These are phyloP conservation scores for Cybosia mesomella DNA, from an alignment of 2,888 invertebrate species.

Conservation along the genomic window DNA sequence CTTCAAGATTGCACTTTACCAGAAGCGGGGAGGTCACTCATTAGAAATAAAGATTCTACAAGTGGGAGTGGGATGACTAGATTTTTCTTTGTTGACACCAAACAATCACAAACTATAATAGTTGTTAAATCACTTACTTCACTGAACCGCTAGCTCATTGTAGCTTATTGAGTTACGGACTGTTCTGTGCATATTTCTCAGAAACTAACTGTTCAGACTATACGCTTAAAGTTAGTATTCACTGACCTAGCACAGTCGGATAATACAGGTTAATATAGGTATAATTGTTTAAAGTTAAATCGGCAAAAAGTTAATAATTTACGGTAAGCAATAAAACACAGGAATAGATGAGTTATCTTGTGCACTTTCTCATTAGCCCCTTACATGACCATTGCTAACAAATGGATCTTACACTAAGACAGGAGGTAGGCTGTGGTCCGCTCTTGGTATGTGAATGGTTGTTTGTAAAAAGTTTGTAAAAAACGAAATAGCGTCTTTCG, in stretches of 20 bases:
- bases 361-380: neutral
- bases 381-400: neutral
- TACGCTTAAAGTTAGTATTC: slow-evolving; percentile 21
- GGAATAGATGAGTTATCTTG: too few relatives aligned
- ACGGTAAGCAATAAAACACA: too few relatives aligned
- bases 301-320: neutral
- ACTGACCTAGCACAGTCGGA: slow-evolving; percentile 6
- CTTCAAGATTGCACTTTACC: neutral
- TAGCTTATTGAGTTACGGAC: slow-evolving; percentile 6
- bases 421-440: neutral
- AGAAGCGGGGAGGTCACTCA: neutral
- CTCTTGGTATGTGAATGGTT: slow-evolving; percentile 14
- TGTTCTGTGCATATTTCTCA: slow-evolving; percentile 29
- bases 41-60: neutral
- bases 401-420: neutral
- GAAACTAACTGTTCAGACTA: slow-evolving; percentile 26
- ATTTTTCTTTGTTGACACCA: neutral
- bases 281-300: neutral
- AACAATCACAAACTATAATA: slow-evolving; percentile 5
- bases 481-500: too few relatives aligned
- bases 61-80: neutral
- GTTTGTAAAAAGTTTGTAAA: slow-evolving; percentile 15
- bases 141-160: slow-evolving; percentile 36
- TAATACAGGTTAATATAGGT: neutral
- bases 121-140: slow-evolving; percentile 2